phyloP scores from a whole-genome alignment of 2,888 invertebrate genomes.

The Clunio marinus region DNA sequence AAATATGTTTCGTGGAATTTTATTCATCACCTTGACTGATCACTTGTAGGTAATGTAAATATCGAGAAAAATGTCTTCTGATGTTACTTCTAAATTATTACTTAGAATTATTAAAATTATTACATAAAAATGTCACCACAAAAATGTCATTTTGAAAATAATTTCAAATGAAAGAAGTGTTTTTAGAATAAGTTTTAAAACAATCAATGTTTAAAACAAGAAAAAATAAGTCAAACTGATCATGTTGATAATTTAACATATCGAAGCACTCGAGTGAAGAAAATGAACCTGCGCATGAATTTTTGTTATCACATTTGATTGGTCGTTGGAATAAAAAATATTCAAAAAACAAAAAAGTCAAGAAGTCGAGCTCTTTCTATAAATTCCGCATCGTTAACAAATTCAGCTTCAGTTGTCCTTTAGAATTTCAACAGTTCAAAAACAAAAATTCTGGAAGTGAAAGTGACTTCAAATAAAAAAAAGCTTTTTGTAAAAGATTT shows the following conservation, averaged over 20 bases:
- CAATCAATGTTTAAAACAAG: no score
- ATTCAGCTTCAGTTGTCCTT: conserved; percentile 12
- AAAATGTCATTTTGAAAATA: no score
- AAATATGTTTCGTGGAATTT: no score
- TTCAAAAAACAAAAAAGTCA: not conserved
- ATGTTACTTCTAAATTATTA: no score
- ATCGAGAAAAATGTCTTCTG: no score
- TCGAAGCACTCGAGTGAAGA: conserved; percentile 23
- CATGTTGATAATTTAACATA: not conserved
- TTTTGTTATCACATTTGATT: conserved; percentile 27
- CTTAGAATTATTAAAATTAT: no score
- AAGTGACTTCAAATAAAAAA: not conserved
- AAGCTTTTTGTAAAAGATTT: not conserved
- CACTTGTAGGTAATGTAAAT: no score
- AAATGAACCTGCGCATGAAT: conserved; percentile 16
- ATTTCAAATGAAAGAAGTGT: no score
- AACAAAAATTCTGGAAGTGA: not conserved
- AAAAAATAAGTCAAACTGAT: no score
- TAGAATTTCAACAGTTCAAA: not conserved
- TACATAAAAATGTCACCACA: no score
- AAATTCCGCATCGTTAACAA: not conserved
- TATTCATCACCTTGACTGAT: no score
- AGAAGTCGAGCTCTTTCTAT: conserved; percentile 13
- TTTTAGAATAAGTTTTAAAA: no score
- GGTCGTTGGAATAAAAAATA: conserved; percentile 8